Evolutionary conservation across 2,888 invertebrate genomes (phyloP).

Genomic region (Apotomis capreana): DNA sequence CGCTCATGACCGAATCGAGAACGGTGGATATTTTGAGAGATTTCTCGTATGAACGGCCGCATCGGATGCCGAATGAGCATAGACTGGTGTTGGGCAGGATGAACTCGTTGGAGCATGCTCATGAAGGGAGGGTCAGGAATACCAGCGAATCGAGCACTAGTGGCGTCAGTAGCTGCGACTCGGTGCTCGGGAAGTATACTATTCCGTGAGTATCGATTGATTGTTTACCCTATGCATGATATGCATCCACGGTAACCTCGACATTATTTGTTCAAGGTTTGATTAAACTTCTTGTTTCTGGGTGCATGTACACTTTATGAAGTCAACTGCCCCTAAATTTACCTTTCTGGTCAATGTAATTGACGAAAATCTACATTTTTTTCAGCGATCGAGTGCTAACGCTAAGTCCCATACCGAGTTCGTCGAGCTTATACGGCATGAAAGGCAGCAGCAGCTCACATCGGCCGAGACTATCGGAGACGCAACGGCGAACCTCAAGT

Average conservation of each 20-base stretch:
- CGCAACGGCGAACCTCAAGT: constrained; percentile 81
- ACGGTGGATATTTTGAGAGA: constrained; percentile 85
- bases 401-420: constrained; percentile 94
- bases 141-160: constrained; percentile 90
- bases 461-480: constrained; percentile 75
- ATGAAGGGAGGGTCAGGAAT: constrained; percentile 76
- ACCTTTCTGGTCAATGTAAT: neutral
- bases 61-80: constrained; percentile 62
- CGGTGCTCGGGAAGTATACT: constrained; percentile 84
- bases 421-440: constrained; percentile 87
- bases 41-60: constrained; percentile 65
- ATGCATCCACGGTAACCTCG: too few relatives aligned
- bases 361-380: neutral
- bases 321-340: too few relatives aligned
- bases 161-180: constrained; percentile 92
- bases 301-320: too few relatives aligned
- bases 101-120: constrained; percentile 72
- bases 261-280: too few relatives aligned
- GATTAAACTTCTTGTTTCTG: too few relatives aligned
- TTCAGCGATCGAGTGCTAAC: constrained; percentile 88
- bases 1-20: constrained; percentile 87
- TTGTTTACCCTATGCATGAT: neutral
- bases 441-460: constrained; percentile 70
- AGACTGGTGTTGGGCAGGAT: constrained; percentile 66
- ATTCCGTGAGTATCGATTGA: constrained; percentile 76